Percentiles rank a stretch among this genome's conserved stretches.
Conservation (phyloP, 1,140 invertebrate genomes). For the Mya arenaria region DNA sequence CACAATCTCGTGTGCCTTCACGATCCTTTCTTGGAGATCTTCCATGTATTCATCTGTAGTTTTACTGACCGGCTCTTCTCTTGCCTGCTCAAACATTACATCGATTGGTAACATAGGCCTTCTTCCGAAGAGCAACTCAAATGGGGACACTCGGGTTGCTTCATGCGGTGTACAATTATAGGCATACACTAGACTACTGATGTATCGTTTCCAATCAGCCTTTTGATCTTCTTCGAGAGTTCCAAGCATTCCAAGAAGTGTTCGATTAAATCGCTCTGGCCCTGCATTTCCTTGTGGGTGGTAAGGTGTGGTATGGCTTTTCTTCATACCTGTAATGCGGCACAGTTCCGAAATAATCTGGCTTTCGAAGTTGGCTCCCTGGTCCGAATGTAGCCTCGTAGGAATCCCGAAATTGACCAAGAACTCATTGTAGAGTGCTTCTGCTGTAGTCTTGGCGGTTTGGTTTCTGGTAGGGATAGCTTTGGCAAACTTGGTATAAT, state of each 20-base stretch:
- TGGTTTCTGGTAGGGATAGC: too few species aligned
- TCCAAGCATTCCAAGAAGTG: conserved; percentile 41
- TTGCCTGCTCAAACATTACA: neutral
- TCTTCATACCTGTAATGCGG: conserved; percentile 36
- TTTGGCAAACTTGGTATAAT: too few species aligned
- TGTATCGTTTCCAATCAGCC: neutral
- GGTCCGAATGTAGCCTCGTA: too few species aligned
- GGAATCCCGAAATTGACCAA: too few species aligned
- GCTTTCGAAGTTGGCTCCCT: too few species aligned
- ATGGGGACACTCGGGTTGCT: neutral
- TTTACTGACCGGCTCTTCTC: too few species aligned
- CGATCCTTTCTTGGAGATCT: too few species aligned
- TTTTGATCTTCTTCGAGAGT: conserved; percentile 45
- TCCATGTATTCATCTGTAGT: too few species aligned
- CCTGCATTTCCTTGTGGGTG: conserved; percentile 39
- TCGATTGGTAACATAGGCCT: neutral
- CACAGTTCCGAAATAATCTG: conserved; percentile 54
- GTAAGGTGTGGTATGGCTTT: conserved; percentile 50
- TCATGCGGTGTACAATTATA: conserved; percentile 9
- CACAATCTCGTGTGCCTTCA: too few species aligned
- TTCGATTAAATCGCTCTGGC: conserved; percentile 47
- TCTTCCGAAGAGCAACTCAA: neutral
- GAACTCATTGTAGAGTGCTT: too few species aligned
- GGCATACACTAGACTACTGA: neutral
- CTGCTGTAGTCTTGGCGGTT: too few species aligned